phyloP scores from a whole-genome alignment of 2,888 invertebrate species.

The Parnassius smintheus region DNA sequence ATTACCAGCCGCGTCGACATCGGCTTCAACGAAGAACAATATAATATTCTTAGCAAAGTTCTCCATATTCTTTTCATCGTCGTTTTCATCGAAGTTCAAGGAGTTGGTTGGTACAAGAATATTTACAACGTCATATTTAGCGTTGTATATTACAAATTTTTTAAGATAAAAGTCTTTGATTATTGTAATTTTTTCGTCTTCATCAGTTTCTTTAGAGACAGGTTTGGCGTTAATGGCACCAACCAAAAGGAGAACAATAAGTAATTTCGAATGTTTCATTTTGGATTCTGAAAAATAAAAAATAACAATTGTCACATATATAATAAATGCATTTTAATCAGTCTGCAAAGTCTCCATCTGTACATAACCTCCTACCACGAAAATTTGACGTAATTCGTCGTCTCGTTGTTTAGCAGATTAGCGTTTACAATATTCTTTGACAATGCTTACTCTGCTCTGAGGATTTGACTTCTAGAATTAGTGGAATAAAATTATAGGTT shows the following conservation, averaged over 20 bases:
- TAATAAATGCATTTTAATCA: too few species aligned
- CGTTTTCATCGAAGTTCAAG: conserved; percentile 30
- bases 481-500: too few species aligned
- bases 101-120: conserved; percentile 35
- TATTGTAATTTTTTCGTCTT: conserved; percentile 20
- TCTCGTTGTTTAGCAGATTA: too few species aligned
- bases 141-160: conserved; percentile 28
- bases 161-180: conserved; percentile 25
- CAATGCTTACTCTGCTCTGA: too few species aligned
- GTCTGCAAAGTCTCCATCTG: too few species aligned
- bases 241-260: neutral
- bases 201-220: conserved; percentile 1
- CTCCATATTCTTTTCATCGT: conserved; percentile 22
- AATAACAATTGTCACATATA: too few species aligned
- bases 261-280: neutral
- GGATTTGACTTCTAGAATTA: too few species aligned
- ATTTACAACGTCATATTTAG: conserved; percentile 36
- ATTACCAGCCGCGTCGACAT: conserved; percentile 30
- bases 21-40: conserved; percentile 39
- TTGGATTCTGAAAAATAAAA: conserved; percentile 3
- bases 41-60: conserved; percentile 22
- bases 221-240: neutral
- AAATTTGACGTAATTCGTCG: too few species aligned
- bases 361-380: too few species aligned
- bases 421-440: too few species aligned